Evolutionary conservation across 1,140 invertebrate species (phyloP), one percentile per base, ranked within the genome.

Genomic region (Luehdorfia chinensis): DNA sequence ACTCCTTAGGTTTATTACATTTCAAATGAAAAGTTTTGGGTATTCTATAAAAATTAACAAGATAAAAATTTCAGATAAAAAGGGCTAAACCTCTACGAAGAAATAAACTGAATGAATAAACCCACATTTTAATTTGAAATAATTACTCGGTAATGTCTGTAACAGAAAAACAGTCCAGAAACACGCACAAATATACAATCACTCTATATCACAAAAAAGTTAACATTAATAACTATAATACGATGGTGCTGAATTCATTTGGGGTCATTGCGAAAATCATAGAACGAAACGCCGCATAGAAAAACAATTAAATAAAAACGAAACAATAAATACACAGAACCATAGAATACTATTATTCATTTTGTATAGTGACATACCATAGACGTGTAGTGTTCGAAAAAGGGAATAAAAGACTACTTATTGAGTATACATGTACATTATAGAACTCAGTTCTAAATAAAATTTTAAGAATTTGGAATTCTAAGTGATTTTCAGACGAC

Each of bases 201-300:
- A 58, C 59, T 61, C 56, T 54, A 67, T 68, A 72, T 69, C 66
- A 72, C 69, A 69, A 59, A 57, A 55, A 57, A 45, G 55, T 64
- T 60, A 56, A 65, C 51, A 56, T 58, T 45, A 44, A 63, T 62
- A 66, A 66, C 67, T 66, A 72, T 47, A 55, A 58, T 53, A 59
- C 50, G 30, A 5, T 58, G 54, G 44, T 51, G 34, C 52, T 52
- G 37, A 32, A 41, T 61, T 7, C 4, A 7, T 43, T 52, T 54
- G 69, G 58, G 66, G 59, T 55, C 65, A 59, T 47, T 60, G 65
- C 62, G 51, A 52, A 51, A 52, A 27, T 44, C 34, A 56, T 43
- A 47, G 43, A 47, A 53, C 45, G 41, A 43, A 25, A 59, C 52
- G 48, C 61, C 58, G 54, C 55, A 23, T 28, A 56, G 50, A 28